Evolutionary conservation across 2,888 invertebrate genomes (phyloP), one percentile per base, ranked within the genome.

Genomic region (Aleiodes testaceus): DNA sequence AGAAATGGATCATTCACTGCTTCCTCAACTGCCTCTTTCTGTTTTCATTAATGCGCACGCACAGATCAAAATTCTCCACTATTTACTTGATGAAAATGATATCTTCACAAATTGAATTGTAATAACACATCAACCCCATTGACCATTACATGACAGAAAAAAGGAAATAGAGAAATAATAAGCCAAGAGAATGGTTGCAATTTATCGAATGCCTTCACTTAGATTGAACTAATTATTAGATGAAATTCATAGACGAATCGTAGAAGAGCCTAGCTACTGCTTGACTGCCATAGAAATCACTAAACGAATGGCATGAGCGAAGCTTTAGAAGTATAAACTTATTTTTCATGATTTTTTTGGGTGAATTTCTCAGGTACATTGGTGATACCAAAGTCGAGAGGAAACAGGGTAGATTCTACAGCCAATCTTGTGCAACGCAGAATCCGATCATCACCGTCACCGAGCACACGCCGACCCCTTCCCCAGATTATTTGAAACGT

Each of bases 371-470:
- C 59, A 94, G 94, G 87, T 94, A 93, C 81, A 91, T 93, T 78
- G 94, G 93, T 4, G 93, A 94, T 80, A 88, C 91, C 42, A 90
- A 91, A 77, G 91, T 92, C 72, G 94, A 93, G 79, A 89, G 91
- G 76, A 91, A 91, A 63, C 89, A 89, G 1, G 88, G 89, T 42
- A 89, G 88, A 74, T 86, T 89, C 63, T 88, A 89, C 78, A 90
- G 90, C 61, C 91, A 91, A 76, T 83, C 85, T 12, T 85, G 87
- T 80, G 93, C 93, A 76, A 93, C 94, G 73, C 92, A 95, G 68
- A 97, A 97, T 88, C 98, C 98, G 0, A 98, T 98, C 67, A 98
- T 98, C 72, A 98, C 97, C 0, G 97, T 98, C 7, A 98, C 98
- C 0, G 97, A 98, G 84, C 97, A 98, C 83, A 97, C 97, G 0